Percentiles rank a stretch among this genome's conserved stretches.
Evolutionary conservation across 2,888 invertebrate species (phyloP).

Genomic region (Eupithecia tripunctaria): DNA sequence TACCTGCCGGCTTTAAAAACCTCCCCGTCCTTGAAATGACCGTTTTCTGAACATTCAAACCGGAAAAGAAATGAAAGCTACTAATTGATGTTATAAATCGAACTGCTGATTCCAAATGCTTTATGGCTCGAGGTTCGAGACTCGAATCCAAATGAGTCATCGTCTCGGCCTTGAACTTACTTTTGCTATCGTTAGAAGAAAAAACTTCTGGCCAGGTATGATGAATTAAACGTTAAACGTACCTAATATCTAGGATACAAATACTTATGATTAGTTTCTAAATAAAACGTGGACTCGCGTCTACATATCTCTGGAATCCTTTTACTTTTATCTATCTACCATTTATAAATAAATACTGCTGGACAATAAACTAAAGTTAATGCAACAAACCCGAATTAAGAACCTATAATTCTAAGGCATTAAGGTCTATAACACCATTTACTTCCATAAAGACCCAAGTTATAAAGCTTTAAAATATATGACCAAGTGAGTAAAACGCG

Average conservation of each 20-base stretch:
- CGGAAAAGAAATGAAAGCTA: constrained; percentile 26
- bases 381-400: not conserved
- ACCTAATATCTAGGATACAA: not conserved
- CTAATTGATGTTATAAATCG: constrained; percentile 31
- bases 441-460: constrained; percentile 17
- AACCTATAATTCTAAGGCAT: not conserved
- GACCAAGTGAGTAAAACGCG: constrained; percentile 33
- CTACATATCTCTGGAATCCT: not conserved
- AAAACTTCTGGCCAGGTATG: not conserved
- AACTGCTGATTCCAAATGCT: constrained; percentile 19
- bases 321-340: not conserved
- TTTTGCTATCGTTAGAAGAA: not conserved
- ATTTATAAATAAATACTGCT: not conserved
- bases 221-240: not conserved
- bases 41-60: constrained; percentile 14
- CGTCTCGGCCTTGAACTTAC: constrained; percentile 2
- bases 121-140: not conserved
- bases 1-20: not conserved
- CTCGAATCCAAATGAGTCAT: constrained; percentile 8
- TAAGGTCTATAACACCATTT: not conserved
- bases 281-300: not conserved
- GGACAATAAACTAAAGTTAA: not conserved
- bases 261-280: too few species aligned
- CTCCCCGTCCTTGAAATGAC: constrained; percentile 26
- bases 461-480: constrained; percentile 35